Conservation (phyloP, 1,140 invertebrate genomes). For the Caerostris extrusa region DNA sequence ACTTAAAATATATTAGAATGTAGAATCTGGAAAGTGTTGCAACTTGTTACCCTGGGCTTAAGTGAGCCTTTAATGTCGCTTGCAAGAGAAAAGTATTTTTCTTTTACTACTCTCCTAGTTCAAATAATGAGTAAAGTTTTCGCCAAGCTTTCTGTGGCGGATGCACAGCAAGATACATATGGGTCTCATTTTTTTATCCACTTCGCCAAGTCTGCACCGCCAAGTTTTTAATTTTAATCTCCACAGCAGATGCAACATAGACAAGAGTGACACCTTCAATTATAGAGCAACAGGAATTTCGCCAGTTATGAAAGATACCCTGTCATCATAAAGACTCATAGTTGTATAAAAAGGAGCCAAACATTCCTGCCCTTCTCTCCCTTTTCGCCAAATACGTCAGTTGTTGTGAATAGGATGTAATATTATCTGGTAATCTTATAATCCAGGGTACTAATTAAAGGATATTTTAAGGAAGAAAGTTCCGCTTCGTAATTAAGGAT, state of each 20-base stretch:
- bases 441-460: constrained; percentile 24
- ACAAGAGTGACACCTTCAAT: constrained; percentile 21
- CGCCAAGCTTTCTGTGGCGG: not conserved
- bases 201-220: not conserved
- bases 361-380: not conserved
- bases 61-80: not conserved
- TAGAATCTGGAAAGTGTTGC: not conserved
- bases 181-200: not conserved
- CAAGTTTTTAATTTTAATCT: not conserved
- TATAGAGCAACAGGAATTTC: not conserved
- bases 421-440: constrained; percentile 58
- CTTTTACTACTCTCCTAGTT: not conserved
- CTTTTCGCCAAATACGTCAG: not conserved
- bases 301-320: not conserved
- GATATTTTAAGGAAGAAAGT: constrained; percentile 44
- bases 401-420: constrained; percentile 5
- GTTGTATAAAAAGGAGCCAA: not conserved
- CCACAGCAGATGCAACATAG: not conserved
- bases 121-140: not conserved
- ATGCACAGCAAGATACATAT: not conserved
- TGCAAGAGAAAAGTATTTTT: not conserved
- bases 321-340: not conserved
- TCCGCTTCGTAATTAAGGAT: constrained; percentile 28
- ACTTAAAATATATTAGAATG: not conserved
- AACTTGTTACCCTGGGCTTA: not conserved